Percentiles rank a stretch among this genome's conserved stretches.
Conservation (phyloP, 1,140 invertebrate genomes). For the Zaprionus capensis region DNA sequence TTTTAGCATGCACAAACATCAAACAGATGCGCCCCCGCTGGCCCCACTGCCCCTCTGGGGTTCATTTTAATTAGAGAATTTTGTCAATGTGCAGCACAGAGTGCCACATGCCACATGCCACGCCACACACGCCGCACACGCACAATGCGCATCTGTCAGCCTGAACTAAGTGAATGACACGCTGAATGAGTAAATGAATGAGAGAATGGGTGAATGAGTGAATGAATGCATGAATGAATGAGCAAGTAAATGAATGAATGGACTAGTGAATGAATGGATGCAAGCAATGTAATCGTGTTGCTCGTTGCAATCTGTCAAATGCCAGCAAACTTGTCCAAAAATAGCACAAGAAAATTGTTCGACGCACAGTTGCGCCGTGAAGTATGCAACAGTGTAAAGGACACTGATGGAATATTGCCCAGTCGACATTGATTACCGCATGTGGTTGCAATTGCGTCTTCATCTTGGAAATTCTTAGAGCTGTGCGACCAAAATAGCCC, state of each 20-base stretch:
- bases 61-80: constrained; percentile 18
- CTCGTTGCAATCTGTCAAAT: neutral
- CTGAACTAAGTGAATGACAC: constrained; percentile 1
- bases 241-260: neutral
- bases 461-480: neutral
- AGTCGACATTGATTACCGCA: neutral
- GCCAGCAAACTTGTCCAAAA: constrained; percentile 3
- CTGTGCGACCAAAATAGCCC: neutral
- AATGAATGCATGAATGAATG: neutral
- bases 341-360: neutral
- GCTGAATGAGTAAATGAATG: constrained; percentile 1
- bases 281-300: neutral
- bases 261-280: neutral
- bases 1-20: neutral
- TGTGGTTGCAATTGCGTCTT: neutral
- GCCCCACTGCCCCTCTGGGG: neutral
- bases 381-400: neutral
- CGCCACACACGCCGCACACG: neutral
- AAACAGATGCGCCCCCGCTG: neutral
- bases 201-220: neutral
- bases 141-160: neutral
- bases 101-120: neutral
- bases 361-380: neutral
- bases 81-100: constrained; percentile 3
- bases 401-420: neutral